Conservation (phyloP, 2,113 vertebrate species). For the Delphinapterus leucas region DNA sequence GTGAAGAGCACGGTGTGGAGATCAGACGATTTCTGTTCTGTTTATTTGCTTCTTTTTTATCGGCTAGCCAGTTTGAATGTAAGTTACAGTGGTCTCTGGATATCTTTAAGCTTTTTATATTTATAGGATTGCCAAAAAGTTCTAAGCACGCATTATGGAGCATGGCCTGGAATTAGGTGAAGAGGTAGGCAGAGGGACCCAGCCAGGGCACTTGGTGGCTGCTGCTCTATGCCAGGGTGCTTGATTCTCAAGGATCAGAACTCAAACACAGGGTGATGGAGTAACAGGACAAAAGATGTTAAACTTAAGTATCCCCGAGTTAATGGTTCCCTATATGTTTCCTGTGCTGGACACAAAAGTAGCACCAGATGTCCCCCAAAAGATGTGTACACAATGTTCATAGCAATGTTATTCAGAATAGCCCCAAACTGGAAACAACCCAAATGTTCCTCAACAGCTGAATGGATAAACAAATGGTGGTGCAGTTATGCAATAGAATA, state of each 20-base stretch:
- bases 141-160: background rate
- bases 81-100: background rate
- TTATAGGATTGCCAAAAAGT: background rate
- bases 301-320: background rate
- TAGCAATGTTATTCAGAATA: background rate
- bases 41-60: slow-evolving; percentile 2
- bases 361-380: background rate
- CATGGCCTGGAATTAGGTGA: background rate
- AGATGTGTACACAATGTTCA: background rate
- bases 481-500: background rate
- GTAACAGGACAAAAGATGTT: background rate
- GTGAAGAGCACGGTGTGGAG: background rate
- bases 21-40: background rate
- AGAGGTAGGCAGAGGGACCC: background rate
- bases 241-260: background rate
- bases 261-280: background rate
- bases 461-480: background rate
- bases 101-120: background rate
- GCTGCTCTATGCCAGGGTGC: background rate
- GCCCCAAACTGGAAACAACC: background rate
- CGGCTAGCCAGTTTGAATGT: background rate
- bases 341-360: background rate
- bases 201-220: background rate
- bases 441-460: slow-evolving; percentile 1
- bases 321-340: background rate